Percentiles rank a stretch among this genome's conserved stretches.
phyloP scores from a whole-genome alignment of 2,113 vertebrate species.

The Hiodon alosoides region DNA sequence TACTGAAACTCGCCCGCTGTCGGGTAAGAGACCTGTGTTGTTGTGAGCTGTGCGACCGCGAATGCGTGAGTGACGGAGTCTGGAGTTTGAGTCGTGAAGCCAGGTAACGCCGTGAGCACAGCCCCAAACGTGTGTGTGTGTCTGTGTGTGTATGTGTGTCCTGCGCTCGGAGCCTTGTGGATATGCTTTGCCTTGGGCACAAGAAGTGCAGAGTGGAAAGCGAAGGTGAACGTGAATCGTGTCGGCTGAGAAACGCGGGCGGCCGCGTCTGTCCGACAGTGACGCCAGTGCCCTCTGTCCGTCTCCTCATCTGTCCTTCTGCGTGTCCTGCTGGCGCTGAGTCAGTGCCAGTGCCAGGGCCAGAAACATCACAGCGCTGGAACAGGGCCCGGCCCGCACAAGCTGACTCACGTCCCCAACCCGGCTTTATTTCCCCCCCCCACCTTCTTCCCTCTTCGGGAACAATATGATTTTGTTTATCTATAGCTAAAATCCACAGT shows the following conservation, averaged over 20 bases:
- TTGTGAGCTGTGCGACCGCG: no score
- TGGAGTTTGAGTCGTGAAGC: no score
- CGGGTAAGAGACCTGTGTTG: no score
- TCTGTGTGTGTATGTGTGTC: conserved; percentile 20
- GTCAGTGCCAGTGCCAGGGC: no score
- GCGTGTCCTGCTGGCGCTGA: no score
- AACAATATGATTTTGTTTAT: not conserved
- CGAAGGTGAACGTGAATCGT: no score
- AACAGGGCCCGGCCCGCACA: not conserved
- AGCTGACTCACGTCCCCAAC: not conserved
- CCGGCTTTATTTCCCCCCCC: not conserved
- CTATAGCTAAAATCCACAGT: not conserved
- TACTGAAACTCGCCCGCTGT: no score
- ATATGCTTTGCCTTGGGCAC: not conserved
- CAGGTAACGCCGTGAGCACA: not conserved
- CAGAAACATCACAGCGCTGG: no score
- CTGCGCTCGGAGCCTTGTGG: not conserved
- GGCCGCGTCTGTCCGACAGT: not conserved
- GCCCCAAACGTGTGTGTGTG: conserved; percentile 14
- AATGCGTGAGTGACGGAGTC: no score
- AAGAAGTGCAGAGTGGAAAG: conserved; percentile 13
- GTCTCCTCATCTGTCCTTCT: no score
- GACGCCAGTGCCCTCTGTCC: conserved; percentile 10
- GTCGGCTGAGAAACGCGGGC: no score
- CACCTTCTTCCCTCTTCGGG: not conserved